Evolutionary conservation across 2,113 vertebrate species (phyloP), one percentile per base, ranked within the genome.

Genomic region (Pao palembangensis): DNA sequence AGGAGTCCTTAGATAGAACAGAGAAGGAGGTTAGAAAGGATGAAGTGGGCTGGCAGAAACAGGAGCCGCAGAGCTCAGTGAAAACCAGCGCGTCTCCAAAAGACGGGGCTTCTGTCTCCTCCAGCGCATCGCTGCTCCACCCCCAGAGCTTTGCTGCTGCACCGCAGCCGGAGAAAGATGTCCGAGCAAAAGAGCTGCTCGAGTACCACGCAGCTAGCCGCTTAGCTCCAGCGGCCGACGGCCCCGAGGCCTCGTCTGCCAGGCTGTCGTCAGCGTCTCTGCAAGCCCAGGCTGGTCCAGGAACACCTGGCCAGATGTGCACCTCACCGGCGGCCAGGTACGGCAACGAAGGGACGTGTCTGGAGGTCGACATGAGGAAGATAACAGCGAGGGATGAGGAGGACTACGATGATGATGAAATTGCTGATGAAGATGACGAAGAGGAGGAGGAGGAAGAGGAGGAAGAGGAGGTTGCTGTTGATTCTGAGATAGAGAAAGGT

Each of bases 401-500:
- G 53, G 88, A 91, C 61, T 90, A 92, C 6, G 90, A 92, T 41
- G 88, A 90, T 16, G 87, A 87, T 58, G 78, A 75, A 51, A 70
- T 83, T 2, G 72, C 84, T 6, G 86, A 87, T 21, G 88, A 87
- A 0, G 85, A 87, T 1, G 86, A 86, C 0, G 88, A 86, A 0
- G 82, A 89, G 0, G 86, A 88, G 0, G 91, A 91, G 17, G 91
- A 92, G 19, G 89, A 92, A 18, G 89, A 85, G 17, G 81, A 87
- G 7, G 75, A 61, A 6, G 85, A 81, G 0, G 90, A 91, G 38
- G 90, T 89, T 16, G 86, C 76, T 21, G 57, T 46, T 58, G 93
- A 94, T 83, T 94, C 88, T 1, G 93, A 95, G 56, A 58, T 92
- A 57, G 95, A 98, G 59, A 98, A 98, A 85, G 95, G 94, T 0